Conservation (phyloP, 2,113 vertebrate genomes). For the Castor canadensis region DNA sequence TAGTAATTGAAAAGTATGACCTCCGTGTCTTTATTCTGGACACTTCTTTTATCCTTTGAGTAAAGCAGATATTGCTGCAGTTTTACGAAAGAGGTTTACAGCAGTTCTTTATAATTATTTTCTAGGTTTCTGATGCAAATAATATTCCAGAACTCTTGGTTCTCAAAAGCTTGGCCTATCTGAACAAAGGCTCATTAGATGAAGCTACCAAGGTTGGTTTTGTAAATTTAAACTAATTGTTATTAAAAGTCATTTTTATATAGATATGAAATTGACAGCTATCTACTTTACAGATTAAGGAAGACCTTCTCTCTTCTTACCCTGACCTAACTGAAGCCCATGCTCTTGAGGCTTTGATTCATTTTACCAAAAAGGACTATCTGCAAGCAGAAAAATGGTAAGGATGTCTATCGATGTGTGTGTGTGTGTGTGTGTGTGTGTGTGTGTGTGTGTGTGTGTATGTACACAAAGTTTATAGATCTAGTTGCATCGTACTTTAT, state of each 20-base stretch:
- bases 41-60: background rate
- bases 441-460: too few species aligned
- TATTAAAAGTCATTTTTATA: conserved; percentile 43
- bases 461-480: background rate
- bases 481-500: background rate
- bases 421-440: too few species aligned
- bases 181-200: conserved; percentile 89
- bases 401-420: too few species aligned
- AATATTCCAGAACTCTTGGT: conserved; percentile 87
- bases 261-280: background rate
- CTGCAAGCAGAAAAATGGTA: conserved; percentile 92
- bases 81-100: conserved; percentile 43
- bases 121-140: conserved; percentile 88
- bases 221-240: background rate
- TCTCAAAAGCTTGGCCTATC: conserved; percentile 88
- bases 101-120: conserved; percentile 58
- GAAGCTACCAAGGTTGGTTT: conserved; percentile 89
- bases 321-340: conserved; percentile 86
- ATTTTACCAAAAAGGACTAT: conserved; percentile 86
- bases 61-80: background rate
- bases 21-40: background rate
- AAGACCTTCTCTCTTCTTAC: conserved; percentile 87
- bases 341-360: conserved; percentile 86
- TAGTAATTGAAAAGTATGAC: background rate
- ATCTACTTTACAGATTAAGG: conserved; percentile 86